A percentile compares a stretch with the other conserved stretches of the same genome.
phyloP scores from a whole-genome alignment of 2,113 vertebrate genomes.

The Podocnemis expansa region DNA sequence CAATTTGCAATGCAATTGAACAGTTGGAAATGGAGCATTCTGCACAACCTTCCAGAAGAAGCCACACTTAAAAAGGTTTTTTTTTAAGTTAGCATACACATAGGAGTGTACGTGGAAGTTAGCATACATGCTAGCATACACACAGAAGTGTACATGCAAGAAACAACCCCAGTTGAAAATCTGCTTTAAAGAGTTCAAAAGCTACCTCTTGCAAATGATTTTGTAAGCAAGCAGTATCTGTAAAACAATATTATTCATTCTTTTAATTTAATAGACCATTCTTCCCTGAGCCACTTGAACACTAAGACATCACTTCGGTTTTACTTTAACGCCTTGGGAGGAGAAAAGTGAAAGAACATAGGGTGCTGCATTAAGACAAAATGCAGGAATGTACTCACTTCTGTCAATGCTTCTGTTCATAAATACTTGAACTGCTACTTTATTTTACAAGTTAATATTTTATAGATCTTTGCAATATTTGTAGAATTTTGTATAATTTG shows the following conservation, averaged over 20 bases:
- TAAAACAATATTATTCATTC: background rate
- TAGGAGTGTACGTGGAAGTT: background rate
- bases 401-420: slow-evolving; percentile 39
- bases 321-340: background rate
- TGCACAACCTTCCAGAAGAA: background rate
- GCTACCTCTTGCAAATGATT: background rate
- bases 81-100: background rate
- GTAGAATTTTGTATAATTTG: slow-evolving; percentile 60
- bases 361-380: slow-evolving; percentile 8
- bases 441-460: slow-evolving; percentile 58
- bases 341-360: background rate
- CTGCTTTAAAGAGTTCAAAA: background rate
- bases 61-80: background rate
- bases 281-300: background rate
- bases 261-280: background rate
- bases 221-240: background rate
- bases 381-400: background rate
- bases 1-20: background rate
- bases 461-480: slow-evolving; percentile 31
- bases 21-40: background rate
- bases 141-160: background rate
- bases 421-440: slow-evolving; percentile 53
- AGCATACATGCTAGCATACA: too few relatives aligned
- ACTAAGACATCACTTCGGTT: background rate
- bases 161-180: background rate